Percentiles rank a stretch among this genome's conserved stretches.
Evolutionary conservation across 2,113 vertebrate genomes (phyloP).

Genomic region (Mormyrus iriodes): DNA sequence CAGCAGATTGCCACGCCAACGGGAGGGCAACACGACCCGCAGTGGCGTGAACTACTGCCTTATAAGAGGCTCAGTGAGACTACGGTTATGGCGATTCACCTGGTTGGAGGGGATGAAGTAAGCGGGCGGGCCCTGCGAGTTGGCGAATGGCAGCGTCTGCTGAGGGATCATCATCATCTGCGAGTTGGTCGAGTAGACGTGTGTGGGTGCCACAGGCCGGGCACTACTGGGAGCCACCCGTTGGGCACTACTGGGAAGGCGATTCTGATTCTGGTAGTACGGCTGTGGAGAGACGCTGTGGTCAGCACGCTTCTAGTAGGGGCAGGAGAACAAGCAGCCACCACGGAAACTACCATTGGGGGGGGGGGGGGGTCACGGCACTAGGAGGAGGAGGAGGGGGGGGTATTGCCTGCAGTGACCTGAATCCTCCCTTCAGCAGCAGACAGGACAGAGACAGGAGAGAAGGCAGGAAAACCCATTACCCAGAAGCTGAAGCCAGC

Average conservation of each 20-base stretch:
- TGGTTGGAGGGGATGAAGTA: conserved; percentile 86
- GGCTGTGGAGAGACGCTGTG: conserved; percentile 61
- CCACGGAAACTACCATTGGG: neutral
- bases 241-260: conserved; percentile 75
- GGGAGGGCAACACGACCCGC: neutral
- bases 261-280: conserved; percentile 81
- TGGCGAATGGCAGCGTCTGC: conserved; percentile 77
- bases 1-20: conserved; percentile 13
- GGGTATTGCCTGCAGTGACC: conserved; percentile 87
- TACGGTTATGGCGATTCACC: conserved; percentile 58
- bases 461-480: conserved; percentile 33
- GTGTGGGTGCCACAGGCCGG: conserved; percentile 79
- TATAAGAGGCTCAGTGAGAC: neutral
- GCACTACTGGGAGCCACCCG: conserved; percentile 78
- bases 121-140: conserved; percentile 72
- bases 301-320: neutral
- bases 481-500: conserved; percentile 36
- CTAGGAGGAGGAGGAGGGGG: conserved; percentile 19
- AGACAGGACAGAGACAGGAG: conserved; percentile 43
- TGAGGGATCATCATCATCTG: conserved; percentile 97
- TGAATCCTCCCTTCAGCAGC: conserved; percentile 94
- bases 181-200: conserved; percentile 87
- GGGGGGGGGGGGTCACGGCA: neutral
- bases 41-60: neutral
- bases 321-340: conserved; percentile 5